These are phyloP conservation scores for Philypnodon macrostomus DNA, from an alignment of 2,797 vertebrate genomes.

Conservation along the genomic window DNA sequence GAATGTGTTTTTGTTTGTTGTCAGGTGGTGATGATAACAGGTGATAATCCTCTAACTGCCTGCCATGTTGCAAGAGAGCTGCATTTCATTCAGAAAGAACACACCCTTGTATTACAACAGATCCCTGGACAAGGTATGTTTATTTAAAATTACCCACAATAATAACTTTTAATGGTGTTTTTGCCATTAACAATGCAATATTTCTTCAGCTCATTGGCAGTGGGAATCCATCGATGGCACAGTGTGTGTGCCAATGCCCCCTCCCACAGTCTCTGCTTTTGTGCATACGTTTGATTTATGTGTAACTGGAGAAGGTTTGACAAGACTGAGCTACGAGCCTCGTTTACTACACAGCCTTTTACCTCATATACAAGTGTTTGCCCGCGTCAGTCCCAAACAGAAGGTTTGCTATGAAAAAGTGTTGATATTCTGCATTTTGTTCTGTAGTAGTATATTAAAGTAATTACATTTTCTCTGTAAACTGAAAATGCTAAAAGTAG, in stretches of 20 bases:
- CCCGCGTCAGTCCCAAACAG: conserved; percentile 94
- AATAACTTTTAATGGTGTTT: neutral
- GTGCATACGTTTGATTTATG: conserved; percentile 82
- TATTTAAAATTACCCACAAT: too few species aligned
- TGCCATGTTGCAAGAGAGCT: conserved; percentile 95
- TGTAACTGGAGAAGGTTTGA: conserved; percentile 89
- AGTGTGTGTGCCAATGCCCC: conserved; percentile 67
- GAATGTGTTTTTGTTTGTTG: conserved; percentile 14
- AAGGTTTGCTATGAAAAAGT: conserved; percentile 81
- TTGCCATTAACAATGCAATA: conserved; percentile 7
- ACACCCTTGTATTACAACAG: conserved; percentile 86
- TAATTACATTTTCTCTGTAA: too few species aligned
- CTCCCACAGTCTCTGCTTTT: conserved; percentile 68
- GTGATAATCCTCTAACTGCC: conserved; percentile 92
- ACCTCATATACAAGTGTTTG: conserved; percentile 89
- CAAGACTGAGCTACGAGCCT: conserved; percentile 71
- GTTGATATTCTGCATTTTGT: too few species aligned
- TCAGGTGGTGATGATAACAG: conserved; percentile 98
- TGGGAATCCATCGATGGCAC: conserved; percentile 89
- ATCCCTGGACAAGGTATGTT: conserved; percentile 70
- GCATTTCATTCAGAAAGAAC: conserved; percentile 86
- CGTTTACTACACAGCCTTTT: conserved; percentile 80
- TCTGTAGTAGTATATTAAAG: too few species aligned
- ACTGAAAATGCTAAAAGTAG: too few species aligned
- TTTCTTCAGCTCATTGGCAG: conserved; percentile 77